Conservation (phyloP, 2,797 vertebrate species). For the Fratercula arctica region DNA sequence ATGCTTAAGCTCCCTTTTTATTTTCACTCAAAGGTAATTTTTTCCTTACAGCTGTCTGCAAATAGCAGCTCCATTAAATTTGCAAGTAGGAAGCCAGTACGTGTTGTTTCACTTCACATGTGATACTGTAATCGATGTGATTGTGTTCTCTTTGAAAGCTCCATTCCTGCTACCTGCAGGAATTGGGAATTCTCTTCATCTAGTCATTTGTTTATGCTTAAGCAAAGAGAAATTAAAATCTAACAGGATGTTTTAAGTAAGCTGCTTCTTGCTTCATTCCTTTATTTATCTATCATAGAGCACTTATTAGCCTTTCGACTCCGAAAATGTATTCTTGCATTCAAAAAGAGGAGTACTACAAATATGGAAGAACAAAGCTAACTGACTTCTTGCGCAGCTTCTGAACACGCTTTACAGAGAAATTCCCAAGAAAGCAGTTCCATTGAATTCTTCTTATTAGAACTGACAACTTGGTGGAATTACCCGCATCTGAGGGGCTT, state of each 20-base stretch:
- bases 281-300: background rate
- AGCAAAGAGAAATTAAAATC: background rate
- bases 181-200: background rate
- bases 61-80: background rate
- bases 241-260: background rate
- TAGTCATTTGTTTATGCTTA: background rate
- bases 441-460: background rate
- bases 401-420: background rate
- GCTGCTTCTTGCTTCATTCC: background rate
- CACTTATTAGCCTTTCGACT: background rate
- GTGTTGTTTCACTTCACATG: background rate
- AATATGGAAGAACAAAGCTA: background rate
- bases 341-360: background rate
- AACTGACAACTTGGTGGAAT: background rate
- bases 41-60: background rate
- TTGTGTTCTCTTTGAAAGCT: background rate
- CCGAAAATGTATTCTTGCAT: background rate
- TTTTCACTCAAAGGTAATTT: background rate
- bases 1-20: background rate
- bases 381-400: background rate
- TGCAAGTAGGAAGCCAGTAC: background rate
- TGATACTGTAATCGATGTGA: background rate
- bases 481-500: background rate
- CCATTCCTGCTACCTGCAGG: background rate
- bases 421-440: background rate